These are phyloP conservation scores for Masnerella sp. DNA, from an alignment of 2,888 invertebrate genomes.

Conservation along the genomic window DNA sequence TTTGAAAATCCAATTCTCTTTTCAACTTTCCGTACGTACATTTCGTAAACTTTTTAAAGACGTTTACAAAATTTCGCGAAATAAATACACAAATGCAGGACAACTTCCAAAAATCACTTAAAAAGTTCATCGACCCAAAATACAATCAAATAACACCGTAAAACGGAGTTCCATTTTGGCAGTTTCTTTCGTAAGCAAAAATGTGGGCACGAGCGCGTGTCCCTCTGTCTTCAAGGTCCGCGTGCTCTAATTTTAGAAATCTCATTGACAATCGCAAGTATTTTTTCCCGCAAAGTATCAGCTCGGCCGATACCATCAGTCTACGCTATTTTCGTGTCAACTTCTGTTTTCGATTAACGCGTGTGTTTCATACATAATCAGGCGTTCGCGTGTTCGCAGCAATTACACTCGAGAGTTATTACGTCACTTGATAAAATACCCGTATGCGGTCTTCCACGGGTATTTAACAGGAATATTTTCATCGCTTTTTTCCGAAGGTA, in stretches of 20 bases:
- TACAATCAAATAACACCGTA: no score
- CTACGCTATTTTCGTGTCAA: slow-evolving; percentile 33
- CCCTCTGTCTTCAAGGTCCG: slow-evolving; percentile 33
- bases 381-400: slow-evolving; percentile 36
- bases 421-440: slow-evolving; percentile 26
- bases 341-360: slow-evolving; percentile 32
- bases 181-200: slow-evolving; percentile 35
- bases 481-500: no score
- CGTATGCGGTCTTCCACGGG: no score
- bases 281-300: slow-evolving; percentile 28
- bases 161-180: slow-evolving; percentile 34
- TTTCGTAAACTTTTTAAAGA: no score
- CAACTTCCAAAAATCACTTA: no score
- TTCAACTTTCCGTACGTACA: no score
- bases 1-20: no score
- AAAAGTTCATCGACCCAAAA: no score
- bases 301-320: slow-evolving; percentile 39
- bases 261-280: slow-evolving; percentile 39
- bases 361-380: slow-evolving; percentile 38
- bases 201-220: slow-evolving; percentile 14
- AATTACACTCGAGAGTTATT: slow-evolving; percentile 28
- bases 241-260: slow-evolving; percentile 47
- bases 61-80: no score
- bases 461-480: no score
- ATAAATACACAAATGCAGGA: no score